A percentile compares a stretch with the other conserved stretches of the same genome.
phyloP scores from a whole-genome alignment of 2,888 invertebrate species.

The Phengaris arion region DNA sequence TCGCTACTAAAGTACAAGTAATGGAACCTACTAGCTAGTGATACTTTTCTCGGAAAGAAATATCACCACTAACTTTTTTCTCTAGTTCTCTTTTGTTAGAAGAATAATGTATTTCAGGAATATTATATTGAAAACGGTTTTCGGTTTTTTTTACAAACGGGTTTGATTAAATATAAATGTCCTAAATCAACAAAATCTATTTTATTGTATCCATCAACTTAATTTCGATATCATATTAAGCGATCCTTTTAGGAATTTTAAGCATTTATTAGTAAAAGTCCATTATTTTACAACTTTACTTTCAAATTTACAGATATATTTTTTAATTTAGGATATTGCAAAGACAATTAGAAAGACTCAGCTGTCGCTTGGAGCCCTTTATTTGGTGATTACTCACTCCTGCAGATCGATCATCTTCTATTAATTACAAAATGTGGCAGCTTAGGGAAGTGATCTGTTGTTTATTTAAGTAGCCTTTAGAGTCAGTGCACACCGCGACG shows the following conservation, averaged over 20 bases:
- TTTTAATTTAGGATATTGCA: neutral
- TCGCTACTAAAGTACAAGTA: slow-evolving; percentile 1
- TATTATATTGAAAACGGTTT: neutral
- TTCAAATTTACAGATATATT: neutral
- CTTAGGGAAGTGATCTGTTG: neutral
- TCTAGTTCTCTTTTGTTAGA: neutral
- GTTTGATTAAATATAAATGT: neutral
- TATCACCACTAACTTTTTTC: slow-evolving; percentile 7
- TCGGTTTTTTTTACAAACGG: too few relatives aligned
- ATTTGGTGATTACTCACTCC: neutral
- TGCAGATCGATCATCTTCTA: neutral
- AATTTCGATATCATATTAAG: neutral
- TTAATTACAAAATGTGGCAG: neutral
- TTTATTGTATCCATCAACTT: neutral
- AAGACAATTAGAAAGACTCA: neutral
- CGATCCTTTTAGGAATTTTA: too few relatives aligned
- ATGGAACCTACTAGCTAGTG: slow-evolving; percentile 10
- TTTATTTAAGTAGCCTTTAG: neutral
- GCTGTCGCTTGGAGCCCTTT: neutral
- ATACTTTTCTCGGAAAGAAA: slow-evolving; percentile 2
- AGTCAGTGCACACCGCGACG: too few relatives aligned
- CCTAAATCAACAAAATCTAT: neutral
- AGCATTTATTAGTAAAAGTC: neutral
- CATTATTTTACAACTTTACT: neutral
- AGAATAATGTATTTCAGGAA: neutral